Conservation (phyloP, 2,113 vertebrate genomes). For the Brienomyrus longianalis region DNA sequence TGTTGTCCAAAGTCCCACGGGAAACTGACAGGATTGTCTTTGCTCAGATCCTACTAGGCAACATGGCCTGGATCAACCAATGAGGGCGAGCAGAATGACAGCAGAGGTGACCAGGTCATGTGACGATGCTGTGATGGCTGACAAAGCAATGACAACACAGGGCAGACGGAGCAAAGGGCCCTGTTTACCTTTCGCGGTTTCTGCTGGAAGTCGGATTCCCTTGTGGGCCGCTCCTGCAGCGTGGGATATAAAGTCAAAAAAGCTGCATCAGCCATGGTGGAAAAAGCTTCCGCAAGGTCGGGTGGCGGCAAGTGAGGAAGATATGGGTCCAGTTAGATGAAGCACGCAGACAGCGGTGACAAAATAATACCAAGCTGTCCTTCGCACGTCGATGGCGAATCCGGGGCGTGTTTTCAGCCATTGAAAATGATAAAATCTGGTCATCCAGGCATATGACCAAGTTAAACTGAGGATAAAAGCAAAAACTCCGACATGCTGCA, state of each 20-base stretch:
- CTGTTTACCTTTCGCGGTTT: conserved; percentile 44
- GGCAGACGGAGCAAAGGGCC: neutral
- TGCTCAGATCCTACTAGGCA: neutral
- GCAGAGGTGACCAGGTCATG: neutral
- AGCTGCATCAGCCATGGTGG: neutral
- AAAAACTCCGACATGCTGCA: neutral
- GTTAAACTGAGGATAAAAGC: neutral
- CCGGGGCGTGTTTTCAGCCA: neutral
- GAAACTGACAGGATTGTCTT: neutral
- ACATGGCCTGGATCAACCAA: neutral
- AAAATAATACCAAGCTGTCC: neutral
- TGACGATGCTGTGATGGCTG: neutral
- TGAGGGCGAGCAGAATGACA: neutral
- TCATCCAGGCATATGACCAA: neutral
- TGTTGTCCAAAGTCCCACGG: neutral
- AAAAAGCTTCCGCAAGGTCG: neutral
- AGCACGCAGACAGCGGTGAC: neutral
- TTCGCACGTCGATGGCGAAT: neutral
- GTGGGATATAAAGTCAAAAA: conserved; percentile 19
- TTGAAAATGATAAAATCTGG: neutral
- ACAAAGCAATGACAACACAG: neutral
- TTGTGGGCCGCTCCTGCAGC: conserved; percentile 41
- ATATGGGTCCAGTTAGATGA: neutral
- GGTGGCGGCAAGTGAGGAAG: neutral
- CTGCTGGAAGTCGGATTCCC: conserved; percentile 40